phyloP scores from a whole-genome alignment of 2,888 invertebrate genomes.

The Cryptocephalus primarius region DNA sequence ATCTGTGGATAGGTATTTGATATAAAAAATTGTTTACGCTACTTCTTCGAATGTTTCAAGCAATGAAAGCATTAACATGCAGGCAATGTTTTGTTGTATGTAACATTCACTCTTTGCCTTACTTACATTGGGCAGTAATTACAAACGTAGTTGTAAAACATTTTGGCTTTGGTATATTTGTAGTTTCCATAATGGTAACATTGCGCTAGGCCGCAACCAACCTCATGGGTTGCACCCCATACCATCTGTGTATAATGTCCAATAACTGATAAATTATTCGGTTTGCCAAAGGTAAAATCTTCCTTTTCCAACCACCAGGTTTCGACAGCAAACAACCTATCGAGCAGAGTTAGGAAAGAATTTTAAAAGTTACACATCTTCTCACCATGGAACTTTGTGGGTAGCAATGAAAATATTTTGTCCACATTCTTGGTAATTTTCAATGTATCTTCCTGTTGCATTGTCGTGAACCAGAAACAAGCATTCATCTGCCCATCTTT shows the following conservation, averaged over 20 bases:
- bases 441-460: constrained; percentile 51
- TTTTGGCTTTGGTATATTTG: constrained; percentile 39
- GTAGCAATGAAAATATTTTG: constrained; percentile 76
- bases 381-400: constrained; percentile 68
- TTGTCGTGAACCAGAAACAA: constrained; percentile 59
- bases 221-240: constrained; percentile 67
- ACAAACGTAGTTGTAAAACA: constrained; percentile 72
- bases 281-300: constrained; percentile 60
- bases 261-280: constrained; percentile 49
- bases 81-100: too few relatives aligned
- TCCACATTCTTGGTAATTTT: constrained; percentile 61
- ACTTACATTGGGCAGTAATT: constrained; percentile 76
- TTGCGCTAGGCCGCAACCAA: constrained; percentile 64
- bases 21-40: too few relatives aligned
- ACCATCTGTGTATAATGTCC: constrained; percentile 79
- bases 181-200: constrained; percentile 38
- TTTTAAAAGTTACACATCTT: background rate
- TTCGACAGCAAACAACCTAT: constrained; percentile 68
- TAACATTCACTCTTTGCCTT: background rate
- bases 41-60: too few relatives aligned
- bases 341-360: constrained; percentile 15
- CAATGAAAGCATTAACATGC: too few relatives aligned
- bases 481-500: constrained; percentile 64
- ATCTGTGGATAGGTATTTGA: too few relatives aligned
- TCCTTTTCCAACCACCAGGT: constrained; percentile 68